phyloP scores from a whole-genome alignment of 1,140 invertebrate genomes.

The Sarcophaga bullata region DNA sequence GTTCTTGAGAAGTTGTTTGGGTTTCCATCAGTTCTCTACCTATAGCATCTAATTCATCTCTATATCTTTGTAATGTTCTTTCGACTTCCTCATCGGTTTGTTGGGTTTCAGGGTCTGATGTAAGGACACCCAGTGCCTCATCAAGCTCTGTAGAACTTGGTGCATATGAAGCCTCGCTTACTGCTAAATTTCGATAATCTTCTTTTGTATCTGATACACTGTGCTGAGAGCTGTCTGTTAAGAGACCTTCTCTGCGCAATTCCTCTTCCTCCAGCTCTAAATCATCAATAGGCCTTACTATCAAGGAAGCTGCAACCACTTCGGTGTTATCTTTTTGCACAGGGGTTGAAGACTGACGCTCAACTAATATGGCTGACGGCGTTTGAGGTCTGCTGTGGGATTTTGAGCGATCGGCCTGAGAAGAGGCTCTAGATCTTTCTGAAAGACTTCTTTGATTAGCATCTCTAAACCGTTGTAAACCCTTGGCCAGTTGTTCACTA shows the following conservation, averaged over 20 bases:
- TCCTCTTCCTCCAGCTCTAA: constrained; percentile 61
- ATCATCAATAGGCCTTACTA: constrained; percentile 67
- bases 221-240: constrained; percentile 66
- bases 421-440: constrained; percentile 68
- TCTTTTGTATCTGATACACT: constrained; percentile 65
- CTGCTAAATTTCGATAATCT: constrained; percentile 41
- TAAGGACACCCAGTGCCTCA: constrained; percentile 54
- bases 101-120: constrained; percentile 55
- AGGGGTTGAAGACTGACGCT: constrained; percentile 69
- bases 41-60: constrained; percentile 51
- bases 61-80: constrained; percentile 49
- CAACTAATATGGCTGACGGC: constrained; percentile 71
- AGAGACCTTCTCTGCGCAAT: constrained; percentile 56
- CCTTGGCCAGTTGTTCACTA: constrained; percentile 63
- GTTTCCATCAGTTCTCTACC: constrained; percentile 22
- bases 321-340: constrained; percentile 66
- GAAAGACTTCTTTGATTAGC: constrained; percentile 69
- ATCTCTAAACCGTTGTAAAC: constrained; percentile 66
- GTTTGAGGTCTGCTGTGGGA: constrained; percentile 68
- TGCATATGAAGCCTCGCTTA: constrained; percentile 55
- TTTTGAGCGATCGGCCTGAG: constrained; percentile 68
- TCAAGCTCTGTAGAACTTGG: constrained; percentile 58
- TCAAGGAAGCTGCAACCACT: constrained; percentile 69
- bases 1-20: constrained; percentile 20
- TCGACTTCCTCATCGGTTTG: constrained; percentile 58